These are phyloP conservation scores for Tachysurus fulvidraco DNA, from an alignment of 2,113 vertebrate species.

Conservation along the genomic window DNA sequence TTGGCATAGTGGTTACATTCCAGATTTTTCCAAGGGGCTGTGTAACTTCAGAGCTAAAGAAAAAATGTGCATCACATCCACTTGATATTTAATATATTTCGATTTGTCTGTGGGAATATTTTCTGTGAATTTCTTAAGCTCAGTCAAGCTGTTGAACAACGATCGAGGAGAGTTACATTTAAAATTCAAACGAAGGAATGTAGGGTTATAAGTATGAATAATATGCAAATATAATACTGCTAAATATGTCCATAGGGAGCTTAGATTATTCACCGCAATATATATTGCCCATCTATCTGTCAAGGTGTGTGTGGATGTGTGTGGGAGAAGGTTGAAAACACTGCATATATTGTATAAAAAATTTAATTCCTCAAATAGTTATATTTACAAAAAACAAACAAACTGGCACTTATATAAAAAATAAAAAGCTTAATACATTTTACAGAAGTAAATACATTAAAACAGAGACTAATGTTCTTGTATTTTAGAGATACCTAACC, in stretches of 20 bases:
- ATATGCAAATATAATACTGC: conserved; percentile 25
- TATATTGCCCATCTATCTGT: conserved; percentile 24
- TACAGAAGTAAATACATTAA: neutral
- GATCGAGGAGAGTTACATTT: neutral
- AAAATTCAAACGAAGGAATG: conserved; percentile 13
- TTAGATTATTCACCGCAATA: conserved; percentile 28
- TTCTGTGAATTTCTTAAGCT: conserved; percentile 4
- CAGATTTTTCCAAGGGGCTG: conserved; percentile 5
- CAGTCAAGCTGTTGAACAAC: neutral
- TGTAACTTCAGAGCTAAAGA: neutral
- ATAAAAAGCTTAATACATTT: neutral
- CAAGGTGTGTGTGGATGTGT: neutral
- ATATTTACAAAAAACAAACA: too few species aligned
- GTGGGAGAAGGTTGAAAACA: neutral
- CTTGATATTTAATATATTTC: conserved; percentile 19
- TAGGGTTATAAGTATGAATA: conserved; percentile 22
- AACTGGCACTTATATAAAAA: too few species aligned
- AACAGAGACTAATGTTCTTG: neutral
- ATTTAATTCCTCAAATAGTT: neutral
- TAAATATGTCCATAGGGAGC: conserved; percentile 1
- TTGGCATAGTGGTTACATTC: neutral
- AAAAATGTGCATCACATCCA: conserved; percentile 1
- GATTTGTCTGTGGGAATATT: neutral
- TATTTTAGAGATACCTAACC: neutral
- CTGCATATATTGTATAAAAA: neutral